A percentile compares a stretch with the other conserved stretches of the same genome.
phyloP scores from a whole-genome alignment of 2,113 vertebrate genomes.

The Salvator merianae region DNA sequence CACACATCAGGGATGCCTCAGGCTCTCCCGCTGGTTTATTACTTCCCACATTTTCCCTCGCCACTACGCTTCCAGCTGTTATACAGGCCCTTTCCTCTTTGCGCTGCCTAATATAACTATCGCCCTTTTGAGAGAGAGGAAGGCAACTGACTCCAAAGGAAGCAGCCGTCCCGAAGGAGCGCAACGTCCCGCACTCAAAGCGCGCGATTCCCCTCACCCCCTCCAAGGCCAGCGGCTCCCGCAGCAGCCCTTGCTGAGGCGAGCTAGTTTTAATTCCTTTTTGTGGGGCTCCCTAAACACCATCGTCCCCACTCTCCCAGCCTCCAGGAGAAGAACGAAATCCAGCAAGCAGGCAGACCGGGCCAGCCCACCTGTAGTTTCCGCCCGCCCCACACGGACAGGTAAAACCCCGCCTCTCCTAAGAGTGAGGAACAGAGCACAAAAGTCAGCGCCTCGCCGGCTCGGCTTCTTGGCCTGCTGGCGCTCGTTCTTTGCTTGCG shows the following conservation, averaged over 20 bases:
- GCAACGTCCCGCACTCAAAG: background rate
- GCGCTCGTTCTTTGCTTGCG: background rate
- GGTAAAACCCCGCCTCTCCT: background rate
- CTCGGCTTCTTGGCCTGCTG: background rate
- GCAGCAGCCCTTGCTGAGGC: too few species aligned
- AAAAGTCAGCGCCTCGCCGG: background rate
- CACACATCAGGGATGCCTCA: background rate
- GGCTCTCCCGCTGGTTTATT: background rate
- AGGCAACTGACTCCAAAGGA: background rate
- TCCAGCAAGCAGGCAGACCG: background rate
- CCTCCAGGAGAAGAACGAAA: too few species aligned
- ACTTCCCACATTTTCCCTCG: background rate
- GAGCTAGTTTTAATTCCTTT: too few species aligned
- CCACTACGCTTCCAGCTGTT: background rate
- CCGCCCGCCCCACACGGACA: background rate
- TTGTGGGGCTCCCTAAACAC: too few species aligned
- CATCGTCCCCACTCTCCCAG: too few species aligned
- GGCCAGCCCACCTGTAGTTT: background rate
- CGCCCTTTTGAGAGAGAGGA: background rate
- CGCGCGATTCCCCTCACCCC: too few species aligned
- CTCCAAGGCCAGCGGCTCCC: too few species aligned
- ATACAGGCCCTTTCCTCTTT: background rate
- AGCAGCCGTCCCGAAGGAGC: background rate
- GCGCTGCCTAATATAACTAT: background rate
- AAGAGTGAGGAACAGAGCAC: accelerated